These are phyloP conservation scores for Acarapis woodi DNA, from an alignment of 1,140 invertebrate genomes.

Conservation along the genomic window DNA sequence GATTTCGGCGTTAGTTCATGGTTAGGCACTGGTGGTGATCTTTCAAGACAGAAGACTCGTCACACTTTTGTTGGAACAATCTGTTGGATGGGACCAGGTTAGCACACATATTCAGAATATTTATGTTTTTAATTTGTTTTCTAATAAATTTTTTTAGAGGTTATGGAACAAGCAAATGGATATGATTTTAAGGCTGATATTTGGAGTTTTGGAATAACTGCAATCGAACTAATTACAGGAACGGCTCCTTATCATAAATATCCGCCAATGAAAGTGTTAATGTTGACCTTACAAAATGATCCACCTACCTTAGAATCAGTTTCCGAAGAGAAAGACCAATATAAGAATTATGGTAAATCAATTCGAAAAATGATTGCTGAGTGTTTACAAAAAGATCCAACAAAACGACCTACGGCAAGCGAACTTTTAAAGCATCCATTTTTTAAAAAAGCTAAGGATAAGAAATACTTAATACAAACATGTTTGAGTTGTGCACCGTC, in stretches of 20 bases:
- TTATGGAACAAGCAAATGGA: conserved; percentile 95
- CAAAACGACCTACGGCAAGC: conserved; percentile 78
- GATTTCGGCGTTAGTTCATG: conserved; percentile 74
- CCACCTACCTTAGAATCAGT: conserved; percentile 82
- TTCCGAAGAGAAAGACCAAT: conserved; percentile 87
- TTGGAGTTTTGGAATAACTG: conserved; percentile 96
- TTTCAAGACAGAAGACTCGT: conserved; percentile 73
- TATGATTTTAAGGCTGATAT: conserved; percentile 99
- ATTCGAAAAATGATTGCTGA: conserved; percentile 84
- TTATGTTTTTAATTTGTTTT: conserved; percentile 16
- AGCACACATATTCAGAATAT: conserved; percentile 55
- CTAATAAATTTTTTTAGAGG: conserved; percentile 99
- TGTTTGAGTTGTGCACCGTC: conserved; percentile 55
- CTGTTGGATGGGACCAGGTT: conserved; percentile 99
- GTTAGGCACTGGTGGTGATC: conserved; percentile 60
- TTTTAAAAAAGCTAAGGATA: conserved; percentile 96
- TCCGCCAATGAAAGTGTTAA: conserved; percentile 90
- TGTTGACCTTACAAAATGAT: conserved; percentile 92
- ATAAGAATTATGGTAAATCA: conserved; percentile 85
- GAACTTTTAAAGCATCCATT: conserved; percentile 93
- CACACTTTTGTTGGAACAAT: conserved; percentile 93
- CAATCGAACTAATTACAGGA: conserved; percentile 93
- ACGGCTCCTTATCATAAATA: conserved; percentile 97
- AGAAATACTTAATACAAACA: conserved; percentile 68
- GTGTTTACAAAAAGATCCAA: conserved; percentile 76